Conservation (phyloP, 2,888 invertebrate genomes). For the Campoletis raptor region DNA sequence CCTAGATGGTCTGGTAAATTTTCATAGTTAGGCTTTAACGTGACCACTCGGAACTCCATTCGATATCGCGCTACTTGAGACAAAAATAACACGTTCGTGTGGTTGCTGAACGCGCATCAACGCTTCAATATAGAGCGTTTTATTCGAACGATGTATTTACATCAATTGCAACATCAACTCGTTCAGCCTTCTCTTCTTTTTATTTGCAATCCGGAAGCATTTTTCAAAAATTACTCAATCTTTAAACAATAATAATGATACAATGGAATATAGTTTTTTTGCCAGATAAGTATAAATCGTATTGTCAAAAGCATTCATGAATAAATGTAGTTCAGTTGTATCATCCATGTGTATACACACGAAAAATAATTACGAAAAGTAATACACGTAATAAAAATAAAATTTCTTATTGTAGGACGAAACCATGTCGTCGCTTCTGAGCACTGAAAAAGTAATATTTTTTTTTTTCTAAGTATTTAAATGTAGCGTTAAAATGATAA, state of each 20-base stretch:
- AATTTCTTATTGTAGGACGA: background rate
- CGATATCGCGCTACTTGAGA: slow-evolving; percentile 67
- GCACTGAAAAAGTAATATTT: background rate
- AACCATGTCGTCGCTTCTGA: background rate
- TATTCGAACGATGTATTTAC: slow-evolving; percentile 22
- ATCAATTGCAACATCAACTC: slow-evolving; percentile 5
- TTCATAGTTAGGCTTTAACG: slow-evolving; percentile 44
- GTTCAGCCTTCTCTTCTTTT: background rate
- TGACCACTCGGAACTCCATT: slow-evolving; percentile 51
- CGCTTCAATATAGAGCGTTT: slow-evolving; percentile 13
- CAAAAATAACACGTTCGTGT: slow-evolving; percentile 60
- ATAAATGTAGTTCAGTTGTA: background rate
- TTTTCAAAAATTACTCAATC: background rate
- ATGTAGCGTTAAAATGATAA: too few species aligned
- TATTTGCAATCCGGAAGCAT: background rate
- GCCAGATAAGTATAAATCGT: background rate
- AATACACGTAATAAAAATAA: background rate
- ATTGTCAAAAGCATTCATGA: background rate
- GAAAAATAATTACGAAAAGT: background rate
- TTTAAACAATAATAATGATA: background rate
- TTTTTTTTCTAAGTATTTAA: too few species aligned
- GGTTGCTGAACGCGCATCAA: slow-evolving; percentile 22
- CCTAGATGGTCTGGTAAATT: slow-evolving; percentile 51
- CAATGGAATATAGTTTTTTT: background rate
- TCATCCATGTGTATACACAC: background rate